Percentiles rank a stretch among this genome's conserved stretches.
These are phyloP conservation scores for Triplophysa rosa DNA, from an alignment of 2,113 vertebrate species.

Conservation along the genomic window DNA sequence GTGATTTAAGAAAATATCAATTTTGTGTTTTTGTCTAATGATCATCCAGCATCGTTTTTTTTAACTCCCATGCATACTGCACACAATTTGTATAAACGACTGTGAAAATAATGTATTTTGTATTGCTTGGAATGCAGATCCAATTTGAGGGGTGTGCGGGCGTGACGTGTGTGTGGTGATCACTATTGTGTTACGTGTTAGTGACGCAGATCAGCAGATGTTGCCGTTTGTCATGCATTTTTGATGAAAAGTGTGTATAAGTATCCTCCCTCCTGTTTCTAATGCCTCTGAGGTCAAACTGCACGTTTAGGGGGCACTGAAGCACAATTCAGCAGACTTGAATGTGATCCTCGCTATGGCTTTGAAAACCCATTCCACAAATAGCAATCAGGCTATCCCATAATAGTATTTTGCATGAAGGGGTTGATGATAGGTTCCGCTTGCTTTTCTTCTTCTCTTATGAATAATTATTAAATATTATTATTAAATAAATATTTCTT, in stretches of 20 bases:
- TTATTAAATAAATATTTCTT: no score
- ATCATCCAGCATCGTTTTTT: no score
- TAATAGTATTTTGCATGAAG: not conserved
- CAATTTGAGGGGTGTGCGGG: not conserved
- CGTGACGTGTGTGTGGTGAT: constrained; percentile 3
- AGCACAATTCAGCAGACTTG: constrained; percentile 2
- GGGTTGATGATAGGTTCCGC: not conserved
- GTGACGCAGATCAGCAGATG: constrained; percentile 18
- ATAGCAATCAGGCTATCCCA: constrained; percentile 1
- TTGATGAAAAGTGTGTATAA: constrained; percentile 50
- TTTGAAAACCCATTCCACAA: constrained; percentile 15
- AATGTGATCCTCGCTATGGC: not conserved
- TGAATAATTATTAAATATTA: no score
- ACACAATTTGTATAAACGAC: no score
- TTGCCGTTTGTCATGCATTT: constrained; percentile 47
- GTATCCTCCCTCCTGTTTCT: not conserved
- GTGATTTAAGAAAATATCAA: no score
- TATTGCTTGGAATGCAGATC: not conserved
- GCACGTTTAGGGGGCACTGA: not conserved
- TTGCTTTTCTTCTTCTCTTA: not conserved
- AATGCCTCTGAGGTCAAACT: not conserved
- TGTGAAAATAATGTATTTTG: no score
- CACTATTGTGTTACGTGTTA: constrained; percentile 49
- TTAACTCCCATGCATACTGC: no score
- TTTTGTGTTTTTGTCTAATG: no score